These are phyloP conservation scores for Nemoura dubitans DNA, from an alignment of 2,888 invertebrate species.

Conservation along the genomic window DNA sequence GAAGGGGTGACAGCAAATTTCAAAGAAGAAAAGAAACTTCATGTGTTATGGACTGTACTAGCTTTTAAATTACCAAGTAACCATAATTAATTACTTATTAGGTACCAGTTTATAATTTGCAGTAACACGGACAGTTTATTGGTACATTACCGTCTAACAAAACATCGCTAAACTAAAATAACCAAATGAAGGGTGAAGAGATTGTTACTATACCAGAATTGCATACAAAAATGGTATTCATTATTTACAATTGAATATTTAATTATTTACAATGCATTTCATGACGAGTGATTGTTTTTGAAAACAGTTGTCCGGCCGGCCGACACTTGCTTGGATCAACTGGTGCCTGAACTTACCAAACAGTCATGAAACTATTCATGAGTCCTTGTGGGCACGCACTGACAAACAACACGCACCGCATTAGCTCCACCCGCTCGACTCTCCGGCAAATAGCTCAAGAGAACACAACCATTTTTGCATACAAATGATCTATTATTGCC, in stretches of 20 bases:
- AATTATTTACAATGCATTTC: not conserved
- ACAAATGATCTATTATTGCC: constrained; percentile 57
- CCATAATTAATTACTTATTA: no score
- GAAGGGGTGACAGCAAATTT: no score
- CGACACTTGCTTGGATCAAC: not conserved
- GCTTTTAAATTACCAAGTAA: no score
- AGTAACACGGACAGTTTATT: no score
- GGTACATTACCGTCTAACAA: no score
- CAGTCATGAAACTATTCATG: constrained; percentile 88
- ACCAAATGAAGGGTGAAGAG: constrained; percentile 8
- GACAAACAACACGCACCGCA: constrained; percentile 66
- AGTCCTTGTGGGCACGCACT: constrained; percentile 87
- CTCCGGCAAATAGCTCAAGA: not conserved
- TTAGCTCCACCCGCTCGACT: constrained; percentile 24
- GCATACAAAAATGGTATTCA: constrained; percentile 50
- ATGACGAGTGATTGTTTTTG: not conserved
- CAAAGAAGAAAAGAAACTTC: no score
- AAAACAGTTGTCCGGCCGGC: not conserved
- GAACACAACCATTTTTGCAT: constrained; percentile 59
- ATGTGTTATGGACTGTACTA: no score
- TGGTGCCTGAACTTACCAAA: constrained; percentile 75
- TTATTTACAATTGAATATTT: constrained; percentile 27
- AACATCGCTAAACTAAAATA: no score
- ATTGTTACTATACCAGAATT: constrained; percentile 31
- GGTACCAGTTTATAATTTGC: no score